A percentile compares a stretch with the other conserved stretches of the same genome.
These are phyloP conservation scores for Lithobius niger DNA, from an alignment of 1,140 invertebrate genomes.

Conservation along the genomic window DNA sequence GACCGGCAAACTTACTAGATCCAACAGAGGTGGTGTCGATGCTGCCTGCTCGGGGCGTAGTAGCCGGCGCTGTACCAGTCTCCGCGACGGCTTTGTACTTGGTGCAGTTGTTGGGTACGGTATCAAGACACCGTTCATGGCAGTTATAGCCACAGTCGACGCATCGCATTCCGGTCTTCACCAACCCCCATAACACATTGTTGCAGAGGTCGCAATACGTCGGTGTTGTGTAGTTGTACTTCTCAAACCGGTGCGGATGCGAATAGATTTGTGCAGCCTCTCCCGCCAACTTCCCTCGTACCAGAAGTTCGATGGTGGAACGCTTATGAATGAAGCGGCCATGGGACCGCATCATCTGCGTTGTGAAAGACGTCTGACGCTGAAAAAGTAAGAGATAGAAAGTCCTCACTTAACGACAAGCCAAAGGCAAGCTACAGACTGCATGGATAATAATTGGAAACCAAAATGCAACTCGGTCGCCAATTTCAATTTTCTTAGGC, in stretches of 20 bases:
- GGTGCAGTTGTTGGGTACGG: slow-evolving; percentile 80
- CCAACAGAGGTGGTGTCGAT: slow-evolving; percentile 12
- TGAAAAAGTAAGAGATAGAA: slow-evolving; percentile 30
- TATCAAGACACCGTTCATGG: slow-evolving; percentile 83
- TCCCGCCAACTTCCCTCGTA: slow-evolving; percentile 65
- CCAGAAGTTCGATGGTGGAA: slow-evolving; percentile 77
- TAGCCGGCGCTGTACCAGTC: slow-evolving; percentile 14
- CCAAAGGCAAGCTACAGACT: no score
- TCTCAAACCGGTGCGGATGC: slow-evolving; percentile 78
- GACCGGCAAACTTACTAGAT: slow-evolving; percentile 20
- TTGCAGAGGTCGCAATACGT: slow-evolving; percentile 83
- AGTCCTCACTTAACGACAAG: no score
- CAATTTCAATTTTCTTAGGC: no score
- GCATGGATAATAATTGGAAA: no score
- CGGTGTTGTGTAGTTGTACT: slow-evolving; percentile 75
- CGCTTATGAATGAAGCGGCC: slow-evolving; percentile 74
- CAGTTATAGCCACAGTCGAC: slow-evolving; percentile 90
- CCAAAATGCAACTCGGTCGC: no score
- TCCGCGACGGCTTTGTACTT: slow-evolving; percentile 46
- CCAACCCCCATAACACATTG: slow-evolving; percentile 82
- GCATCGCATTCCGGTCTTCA: slow-evolving; percentile 68
- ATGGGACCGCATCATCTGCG: slow-evolving; percentile 72
- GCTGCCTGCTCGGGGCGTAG: slow-evolving; percentile 16
- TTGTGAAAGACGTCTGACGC: slow-evolving; percentile 71
- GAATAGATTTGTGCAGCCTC: slow-evolving; percentile 47